phyloP scores from a whole-genome alignment of 2,113 vertebrate species.

The Chlorodrepanis virens region DNA sequence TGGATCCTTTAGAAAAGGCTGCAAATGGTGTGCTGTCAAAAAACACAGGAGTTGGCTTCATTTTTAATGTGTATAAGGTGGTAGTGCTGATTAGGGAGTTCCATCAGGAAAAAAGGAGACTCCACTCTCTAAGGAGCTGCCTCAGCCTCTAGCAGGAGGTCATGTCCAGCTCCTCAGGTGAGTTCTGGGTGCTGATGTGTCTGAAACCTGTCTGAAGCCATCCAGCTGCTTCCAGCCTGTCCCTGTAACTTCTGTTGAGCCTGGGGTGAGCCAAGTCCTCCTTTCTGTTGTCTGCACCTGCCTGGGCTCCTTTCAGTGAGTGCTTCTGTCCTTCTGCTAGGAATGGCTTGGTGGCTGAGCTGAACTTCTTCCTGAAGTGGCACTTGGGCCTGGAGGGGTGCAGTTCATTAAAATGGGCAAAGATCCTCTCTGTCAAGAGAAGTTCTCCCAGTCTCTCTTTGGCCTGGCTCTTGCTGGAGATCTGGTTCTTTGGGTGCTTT shows the following conservation, averaged over 20 bases:
- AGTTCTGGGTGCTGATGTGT: not conserved
- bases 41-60: not conserved
- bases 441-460: not conserved
- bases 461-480: not conserved
- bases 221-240: not conserved
- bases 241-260: not conserved
- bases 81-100: not conserved
- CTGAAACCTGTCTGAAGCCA: rapidly evolving
- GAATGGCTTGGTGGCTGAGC: not conserved
- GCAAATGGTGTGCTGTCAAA: not conserved
- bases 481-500: not conserved
- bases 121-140: rapidly evolving
- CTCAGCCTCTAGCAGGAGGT: not conserved
- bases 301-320: not conserved
- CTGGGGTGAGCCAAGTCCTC: not conserved
- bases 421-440: not conserved
- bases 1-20: not conserved
- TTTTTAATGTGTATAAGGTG: not conserved
- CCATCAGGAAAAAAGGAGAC: not conserved
- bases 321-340: not conserved
- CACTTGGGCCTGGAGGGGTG: not conserved
- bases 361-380: not conserved
- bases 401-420: not conserved
- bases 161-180: rapidly evolving
- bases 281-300: rapidly evolving